Evolutionary conservation across 2,888 invertebrate species (phyloP), one percentile per base, ranked within the genome.

Genomic region (Poecilus cupreus): DNA sequence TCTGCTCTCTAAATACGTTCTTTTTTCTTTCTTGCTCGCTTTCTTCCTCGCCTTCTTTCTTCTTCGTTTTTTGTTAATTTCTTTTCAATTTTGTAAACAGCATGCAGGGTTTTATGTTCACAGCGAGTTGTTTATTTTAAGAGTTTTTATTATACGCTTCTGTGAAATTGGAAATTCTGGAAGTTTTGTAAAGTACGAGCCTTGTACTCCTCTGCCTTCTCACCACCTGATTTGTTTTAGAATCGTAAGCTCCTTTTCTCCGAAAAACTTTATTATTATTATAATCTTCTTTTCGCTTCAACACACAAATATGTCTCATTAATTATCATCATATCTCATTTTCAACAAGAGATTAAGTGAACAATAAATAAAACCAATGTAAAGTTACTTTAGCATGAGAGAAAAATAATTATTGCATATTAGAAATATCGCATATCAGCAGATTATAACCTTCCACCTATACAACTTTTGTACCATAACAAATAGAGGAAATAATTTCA

Each of bases 11-110:
- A 77, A 77, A 77, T 77, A 68, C 79, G 74, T 43, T 80, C 49
- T 77, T 77, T 77, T 81, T 68, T 75, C 80, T 81, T 81, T 72
- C 80, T 72, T 80, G 11, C 80, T 60, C 46, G 64, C 72, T 80
- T 80, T 80, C 80, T 72, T 72, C 43, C 72, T n/a, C 24, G 54
- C 72, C 68, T 46, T 43, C 77, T 80, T 81, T 72, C 75, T 75
- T 81, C 72, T 80, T 80, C 70, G 51, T 72, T 80, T 80, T 80
- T 81, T 81, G 81, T 81, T 81, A 81, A 81, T 81, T 81, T 81
- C 81, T 81, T 81, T 81, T 81, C 81, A 75, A 81, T 81, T 81
- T 81, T 81, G 81, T 75, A 81, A 81, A 60, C 81, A 81, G 81
- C 81, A 75, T 75, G 81, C 81, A 81, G 26, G 54, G 80, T 72